Percentiles rank a stretch among this genome's conserved stretches.
phyloP scores from a whole-genome alignment of 2,113 vertebrate genomes.

The Ibidorhyncha struthersii region DNA sequence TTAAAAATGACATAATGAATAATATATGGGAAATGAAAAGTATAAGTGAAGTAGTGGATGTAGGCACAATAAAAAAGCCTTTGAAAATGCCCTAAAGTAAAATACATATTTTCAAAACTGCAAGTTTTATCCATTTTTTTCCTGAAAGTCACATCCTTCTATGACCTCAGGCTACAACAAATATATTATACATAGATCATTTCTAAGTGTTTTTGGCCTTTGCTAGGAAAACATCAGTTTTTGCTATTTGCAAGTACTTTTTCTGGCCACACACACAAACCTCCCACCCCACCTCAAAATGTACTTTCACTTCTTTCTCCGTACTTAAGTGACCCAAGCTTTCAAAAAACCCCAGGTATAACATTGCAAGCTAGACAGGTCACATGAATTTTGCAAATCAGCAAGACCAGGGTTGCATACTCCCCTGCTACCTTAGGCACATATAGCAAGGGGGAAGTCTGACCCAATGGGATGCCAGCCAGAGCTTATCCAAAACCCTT shows the following conservation, averaged over 20 bases:
- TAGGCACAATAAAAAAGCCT: slow-evolving; percentile 70
- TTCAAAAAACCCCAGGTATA: neutral
- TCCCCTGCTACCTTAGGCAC: neutral
- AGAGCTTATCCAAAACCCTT: neutral
- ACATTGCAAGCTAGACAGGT: accelerated
- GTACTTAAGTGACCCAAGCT: neutral
- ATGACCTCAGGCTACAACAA: slow-evolving; percentile 51
- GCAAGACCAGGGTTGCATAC: neutral
- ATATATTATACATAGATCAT: slow-evolving; percentile 59
- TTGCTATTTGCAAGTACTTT: neutral
- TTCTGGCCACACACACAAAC: neutral
- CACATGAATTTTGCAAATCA: neutral
- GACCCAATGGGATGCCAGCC: slow-evolving; percentile 24
- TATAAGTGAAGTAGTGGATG: slow-evolving; percentile 46
- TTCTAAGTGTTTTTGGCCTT: slow-evolving; percentile 59
- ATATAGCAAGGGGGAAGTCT: neutral
- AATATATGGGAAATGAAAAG: slow-evolving; percentile 64
- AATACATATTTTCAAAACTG: slow-evolving; percentile 68
- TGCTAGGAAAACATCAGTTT: slow-evolving; percentile 50
- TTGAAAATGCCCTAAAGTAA: slow-evolving; percentile 67
- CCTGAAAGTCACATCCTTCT: slow-evolving; percentile 2
- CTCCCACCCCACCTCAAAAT: neutral
- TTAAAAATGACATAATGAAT: slow-evolving; percentile 69
- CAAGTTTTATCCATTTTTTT: slow-evolving; percentile 42
- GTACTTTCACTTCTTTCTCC: neutral